These are phyloP conservation scores for Orchesella cincta DNA, from an alignment of 1,140 invertebrate genomes.

Conservation along the genomic window DNA sequence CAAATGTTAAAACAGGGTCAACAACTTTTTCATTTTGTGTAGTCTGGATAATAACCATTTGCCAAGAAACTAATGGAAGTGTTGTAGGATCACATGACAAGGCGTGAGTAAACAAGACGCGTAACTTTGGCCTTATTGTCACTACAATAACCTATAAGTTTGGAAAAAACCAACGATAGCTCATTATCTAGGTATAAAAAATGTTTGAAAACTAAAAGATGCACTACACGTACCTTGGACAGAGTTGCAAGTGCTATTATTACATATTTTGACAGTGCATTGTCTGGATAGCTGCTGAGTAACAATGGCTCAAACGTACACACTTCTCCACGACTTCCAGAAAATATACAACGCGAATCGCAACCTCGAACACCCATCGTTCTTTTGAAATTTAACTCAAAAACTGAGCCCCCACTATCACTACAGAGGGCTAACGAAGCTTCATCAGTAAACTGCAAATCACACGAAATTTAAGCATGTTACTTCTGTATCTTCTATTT, in stretches of 20 bases:
- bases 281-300: constrained; percentile 69
- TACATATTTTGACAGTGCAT: constrained; percentile 70
- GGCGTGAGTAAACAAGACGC: constrained; percentile 68
- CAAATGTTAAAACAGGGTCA: constrained; percentile 84
- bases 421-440: constrained; percentile 78
- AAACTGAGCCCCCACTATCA: constrained; percentile 96
- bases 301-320: constrained; percentile 82
- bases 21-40: constrained; percentile 70
- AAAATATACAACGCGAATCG: constrained; percentile 86
- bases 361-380: constrained; percentile 84
- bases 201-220: neutral
- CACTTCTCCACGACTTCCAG: constrained; percentile 89
- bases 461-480: neutral
- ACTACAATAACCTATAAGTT: constrained; percentile 75
- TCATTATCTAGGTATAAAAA: neutral
- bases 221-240: constrained; percentile 68
- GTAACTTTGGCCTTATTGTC: constrained; percentile 73
- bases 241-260: constrained; percentile 90
- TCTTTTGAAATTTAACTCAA: constrained; percentile 87
- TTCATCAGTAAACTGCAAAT: constrained; percentile 71
- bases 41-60: constrained; percentile 82
- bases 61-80: constrained; percentile 87
- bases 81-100: constrained; percentile 63
- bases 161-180: neutral
- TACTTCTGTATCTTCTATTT: neutral